These are phyloP conservation scores for Passer domesticus DNA, from an alignment of 2,113 vertebrate genomes.

Conservation along the genomic window DNA sequence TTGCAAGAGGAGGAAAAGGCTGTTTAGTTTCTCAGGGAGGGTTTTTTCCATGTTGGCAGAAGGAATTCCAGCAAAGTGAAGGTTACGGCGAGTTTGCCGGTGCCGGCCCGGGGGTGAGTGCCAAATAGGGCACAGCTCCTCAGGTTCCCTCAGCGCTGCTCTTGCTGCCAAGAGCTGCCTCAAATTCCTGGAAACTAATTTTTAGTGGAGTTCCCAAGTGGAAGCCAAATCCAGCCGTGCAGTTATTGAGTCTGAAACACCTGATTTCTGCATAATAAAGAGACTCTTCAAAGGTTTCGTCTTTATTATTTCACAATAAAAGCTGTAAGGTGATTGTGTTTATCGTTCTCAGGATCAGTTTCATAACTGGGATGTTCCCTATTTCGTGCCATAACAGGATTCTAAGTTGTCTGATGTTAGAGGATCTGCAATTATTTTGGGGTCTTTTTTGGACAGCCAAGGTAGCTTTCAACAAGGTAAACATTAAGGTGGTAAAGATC, in stretches of 20 bases:
- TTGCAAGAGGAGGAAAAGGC: constrained; percentile 18
- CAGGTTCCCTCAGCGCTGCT: background rate
- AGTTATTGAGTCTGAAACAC: background rate
- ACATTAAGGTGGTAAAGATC: background rate
- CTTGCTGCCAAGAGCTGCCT: background rate
- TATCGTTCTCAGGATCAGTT: background rate
- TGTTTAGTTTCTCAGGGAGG: background rate
- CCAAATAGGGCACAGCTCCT: background rate
- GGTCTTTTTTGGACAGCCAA: background rate
- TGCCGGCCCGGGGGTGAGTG: background rate
- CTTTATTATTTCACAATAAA: background rate
- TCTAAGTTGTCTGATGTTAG: background rate
- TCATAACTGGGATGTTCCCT: background rate
- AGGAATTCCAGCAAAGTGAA: background rate
- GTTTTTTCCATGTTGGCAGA: background rate
- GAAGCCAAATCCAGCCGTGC: background rate
- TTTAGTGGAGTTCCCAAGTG: background rate
- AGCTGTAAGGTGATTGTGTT: background rate
- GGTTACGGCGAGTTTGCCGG: background rate
- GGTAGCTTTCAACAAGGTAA: background rate
- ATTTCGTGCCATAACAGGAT: background rate
- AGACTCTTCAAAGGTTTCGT: background rate
- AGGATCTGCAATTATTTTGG: background rate
- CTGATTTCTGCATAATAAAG: background rate
- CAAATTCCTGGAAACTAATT: background rate